phyloP scores from a whole-genome alignment of 2,888 invertebrate genomes.

The Taphrorychus bicolor region DNA sequence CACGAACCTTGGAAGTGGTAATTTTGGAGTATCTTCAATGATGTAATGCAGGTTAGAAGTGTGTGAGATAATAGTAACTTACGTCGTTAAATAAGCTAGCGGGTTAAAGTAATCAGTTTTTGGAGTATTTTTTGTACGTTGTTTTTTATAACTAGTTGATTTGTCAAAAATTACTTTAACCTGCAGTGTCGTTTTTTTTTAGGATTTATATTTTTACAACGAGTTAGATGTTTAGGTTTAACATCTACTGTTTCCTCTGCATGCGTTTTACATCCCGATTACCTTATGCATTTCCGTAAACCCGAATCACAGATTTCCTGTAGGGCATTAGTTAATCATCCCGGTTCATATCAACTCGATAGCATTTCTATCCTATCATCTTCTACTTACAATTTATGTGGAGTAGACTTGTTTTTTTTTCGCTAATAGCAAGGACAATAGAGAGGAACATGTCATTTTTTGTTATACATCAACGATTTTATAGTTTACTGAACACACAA shows the following conservation, averaged over 20 bases:
- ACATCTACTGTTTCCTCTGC: conserved; percentile 25
- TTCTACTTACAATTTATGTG: too few relatives aligned
- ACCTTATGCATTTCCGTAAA: conserved; percentile 23
- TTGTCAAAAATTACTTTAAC: conserved; percentile 36
- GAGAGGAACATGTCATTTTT: conserved; percentile 6
- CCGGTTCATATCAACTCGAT: too few relatives aligned
- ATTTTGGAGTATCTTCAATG: background rate
- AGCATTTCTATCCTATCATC: too few relatives aligned
- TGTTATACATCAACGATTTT: conserved; percentile 23
- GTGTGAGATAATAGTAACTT: conserved; percentile 15
- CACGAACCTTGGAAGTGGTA: too few relatives aligned
- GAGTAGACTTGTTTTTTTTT: conserved; percentile 14
- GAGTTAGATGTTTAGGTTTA: conserved; percentile 24
- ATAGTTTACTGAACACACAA: conserved; percentile 27
- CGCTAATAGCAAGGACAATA: background rate
- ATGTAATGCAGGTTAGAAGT: background rate
- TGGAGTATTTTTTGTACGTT: background rate
- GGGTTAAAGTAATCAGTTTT: conserved; percentile 35
- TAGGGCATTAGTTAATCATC: conserved; percentile 36
- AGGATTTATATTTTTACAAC: conserved; percentile 21
- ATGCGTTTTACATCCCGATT: conserved; percentile 28
- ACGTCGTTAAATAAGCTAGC: conserved; percentile 19
- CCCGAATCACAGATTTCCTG: conserved; percentile 21
- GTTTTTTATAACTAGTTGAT: conserved; percentile 11
- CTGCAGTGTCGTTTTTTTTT: conserved; percentile 6